Evolutionary conservation across 2,888 invertebrate species (phyloP).

Genomic region (Capitulum mitella): DNA sequence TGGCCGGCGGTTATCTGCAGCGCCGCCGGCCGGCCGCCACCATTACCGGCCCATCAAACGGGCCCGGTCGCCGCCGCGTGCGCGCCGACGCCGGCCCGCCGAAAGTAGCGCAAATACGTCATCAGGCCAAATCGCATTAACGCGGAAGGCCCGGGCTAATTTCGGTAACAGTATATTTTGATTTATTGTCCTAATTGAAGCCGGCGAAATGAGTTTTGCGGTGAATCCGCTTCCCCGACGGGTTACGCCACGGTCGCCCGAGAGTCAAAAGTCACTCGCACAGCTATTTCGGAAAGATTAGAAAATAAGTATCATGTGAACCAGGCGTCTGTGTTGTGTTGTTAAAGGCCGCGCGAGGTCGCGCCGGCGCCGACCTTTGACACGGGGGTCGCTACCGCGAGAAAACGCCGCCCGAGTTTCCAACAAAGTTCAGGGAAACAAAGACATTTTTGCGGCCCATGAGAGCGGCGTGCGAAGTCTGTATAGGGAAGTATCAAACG

Average conservation of each 20-base stretch:
- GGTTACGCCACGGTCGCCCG: background rate
- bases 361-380: background rate
- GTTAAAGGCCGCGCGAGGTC: background rate
- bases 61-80: too few relatives aligned
- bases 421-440: conserved; percentile 9
- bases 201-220: conserved; percentile 17
- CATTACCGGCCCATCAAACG: background rate
- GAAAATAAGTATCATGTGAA: conserved; percentile 8
- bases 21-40: background rate
- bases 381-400: conserved; percentile 6
- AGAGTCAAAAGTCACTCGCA: conserved; percentile 12
- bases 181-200: conserved; percentile 20
- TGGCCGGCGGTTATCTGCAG: background rate
- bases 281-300: conserved; percentile 23
- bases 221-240: conserved; percentile 4
- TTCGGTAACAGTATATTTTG: conserved; percentile 17
- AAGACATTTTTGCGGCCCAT: conserved; percentile 15
- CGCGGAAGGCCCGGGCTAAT: background rate
- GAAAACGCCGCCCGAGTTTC: background rate
- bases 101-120: background rate
- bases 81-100: background rate
- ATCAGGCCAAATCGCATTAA: background rate
- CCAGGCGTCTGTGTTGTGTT: background rate
- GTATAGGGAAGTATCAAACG: conserved; percentile 8
- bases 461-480: background rate